A percentile compares a stretch with the other conserved stretches of the same genome.
Evolutionary conservation across 1,140 invertebrate genomes (phyloP).

Genomic region (Diprion similis): DNA sequence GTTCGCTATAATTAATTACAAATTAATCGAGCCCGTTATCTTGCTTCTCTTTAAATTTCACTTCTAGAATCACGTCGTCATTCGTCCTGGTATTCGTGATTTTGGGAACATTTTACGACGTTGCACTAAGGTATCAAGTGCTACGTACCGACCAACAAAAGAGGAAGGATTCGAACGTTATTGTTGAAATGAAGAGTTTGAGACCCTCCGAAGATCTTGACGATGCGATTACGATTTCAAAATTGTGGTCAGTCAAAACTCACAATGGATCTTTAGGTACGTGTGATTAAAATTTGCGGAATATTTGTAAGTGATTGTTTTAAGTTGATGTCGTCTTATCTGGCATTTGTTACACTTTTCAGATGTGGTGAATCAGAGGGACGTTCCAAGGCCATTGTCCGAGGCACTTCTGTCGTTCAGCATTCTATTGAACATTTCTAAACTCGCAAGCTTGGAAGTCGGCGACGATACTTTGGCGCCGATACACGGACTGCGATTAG

Average conservation of each 20-base stretch:
- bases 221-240: conserved; percentile 35
- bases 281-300: conserved; percentile 11
- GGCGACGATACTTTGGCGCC: conserved; percentile 52
- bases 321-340: not conserved
- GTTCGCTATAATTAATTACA: conserved; percentile 24
- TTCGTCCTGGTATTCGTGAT: conserved; percentile 31
- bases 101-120: conserved; percentile 42
- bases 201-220: conserved; percentile 17
- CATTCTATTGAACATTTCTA: conserved; percentile 43
- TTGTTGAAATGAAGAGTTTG: conserved; percentile 27
- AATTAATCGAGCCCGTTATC: not conserved
- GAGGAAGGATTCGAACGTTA: conserved; percentile 13
- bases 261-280: conserved; percentile 39
- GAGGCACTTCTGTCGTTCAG: conserved; percentile 46
- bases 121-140: conserved; percentile 40
- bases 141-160: conserved; percentile 21
- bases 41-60: not conserved
- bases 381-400: conserved; percentile 37
- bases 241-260: conserved; percentile 39
- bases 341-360: conserved; percentile 20
- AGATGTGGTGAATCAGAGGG: conserved; percentile 39
- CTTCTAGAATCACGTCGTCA: conserved; percentile 34
- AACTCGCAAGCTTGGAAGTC: conserved; percentile 42
- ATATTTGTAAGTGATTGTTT: not conserved
- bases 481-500: conserved; percentile 55